A percentile compares a stretch with the other conserved stretches of the same genome.
Evolutionary conservation across 1,140 invertebrate species (phyloP).

Genomic region (Thaumetopoea pityocampa): DNA sequence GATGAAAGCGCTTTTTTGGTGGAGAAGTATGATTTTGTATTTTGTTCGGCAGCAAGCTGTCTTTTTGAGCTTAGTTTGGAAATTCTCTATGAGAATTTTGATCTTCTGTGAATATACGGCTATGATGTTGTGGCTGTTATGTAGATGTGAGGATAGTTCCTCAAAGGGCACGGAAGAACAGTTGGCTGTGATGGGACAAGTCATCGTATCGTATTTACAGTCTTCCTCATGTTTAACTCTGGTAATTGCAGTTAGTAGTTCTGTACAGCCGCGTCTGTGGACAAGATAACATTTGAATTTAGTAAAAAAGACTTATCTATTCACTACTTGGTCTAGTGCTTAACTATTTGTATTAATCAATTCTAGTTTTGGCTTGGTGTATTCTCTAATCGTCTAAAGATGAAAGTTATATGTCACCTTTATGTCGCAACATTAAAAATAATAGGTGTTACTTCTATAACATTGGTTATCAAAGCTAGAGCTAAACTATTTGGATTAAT

Average conservation of each 20-base stretch:
- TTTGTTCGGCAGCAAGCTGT: conserved; percentile 65
- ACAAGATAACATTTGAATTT: conserved; percentile 32
- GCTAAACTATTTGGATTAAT: too few relatives aligned
- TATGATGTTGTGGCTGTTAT: conserved; percentile 58
- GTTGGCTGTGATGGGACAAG: conserved; percentile 59
- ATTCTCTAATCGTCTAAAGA: too few relatives aligned
- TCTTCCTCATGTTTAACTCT: conserved; percentile 64
- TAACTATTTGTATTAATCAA: too few relatives aligned
- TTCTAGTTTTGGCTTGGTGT: too few relatives aligned
- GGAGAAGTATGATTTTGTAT: conserved; percentile 62
- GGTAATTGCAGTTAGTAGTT: conserved; percentile 46
- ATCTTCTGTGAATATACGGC: conserved; percentile 68
- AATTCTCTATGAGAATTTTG: conserved; percentile 70
- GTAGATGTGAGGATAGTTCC: conserved; percentile 56
- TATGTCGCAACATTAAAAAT: too few relatives aligned
- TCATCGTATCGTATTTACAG: conserved; percentile 65
- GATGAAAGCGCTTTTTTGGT: conserved; percentile 66
- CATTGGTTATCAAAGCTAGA: too few relatives aligned
- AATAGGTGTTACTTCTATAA: too few relatives aligned
- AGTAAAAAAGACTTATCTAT: too few relatives aligned
- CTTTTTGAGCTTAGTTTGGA: conserved; percentile 65
- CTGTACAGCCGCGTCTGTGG: conserved; percentile 63
- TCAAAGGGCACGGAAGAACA: conserved; percentile 63
- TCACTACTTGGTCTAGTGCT: too few relatives aligned
- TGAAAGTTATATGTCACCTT: too few relatives aligned